Evolutionary conservation across 1,140 invertebrate genomes (phyloP), one percentile per base, ranked within the genome.

Genomic region (Zaprionus lachaisei): DNA sequence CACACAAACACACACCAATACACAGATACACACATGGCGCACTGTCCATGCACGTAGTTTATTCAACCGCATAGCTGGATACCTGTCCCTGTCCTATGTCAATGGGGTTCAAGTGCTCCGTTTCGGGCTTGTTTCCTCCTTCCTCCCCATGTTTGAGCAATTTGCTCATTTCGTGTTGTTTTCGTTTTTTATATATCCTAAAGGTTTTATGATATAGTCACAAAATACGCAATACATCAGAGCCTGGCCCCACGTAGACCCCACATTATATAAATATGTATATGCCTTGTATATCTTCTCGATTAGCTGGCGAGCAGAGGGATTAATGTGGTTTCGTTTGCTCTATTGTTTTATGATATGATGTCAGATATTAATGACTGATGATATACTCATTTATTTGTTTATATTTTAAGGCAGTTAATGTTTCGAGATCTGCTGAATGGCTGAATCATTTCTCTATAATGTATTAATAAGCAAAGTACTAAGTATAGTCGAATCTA

Each of bases 191-290:
- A 51, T 51, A 51, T 51, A 51, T 20, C 47, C 47, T 51, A 24
- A 51, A 51, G 47, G 47, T 51, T 22, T 51, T 51, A 51, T 51
- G 47, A 51, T 51, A 24, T 51, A 51, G 47, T 51, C 47, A 51
- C 47, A 12, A 51, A 51, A 51, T 51, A 51, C 17, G 47, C 47
- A 51, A 51, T 51, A 51, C 47, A 51, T 51, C 14, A 51, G 11
- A 20, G 5, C 47, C 12, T 20, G 17, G 31, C 31, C 31, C 44
- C 44, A 20, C n/a, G 1, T 9, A 20, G 17, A 51, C 20, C 17
- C 4, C 5, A 24, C 11, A 22, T 14, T 24, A 51, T 24, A 51
- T 22, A 51, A 14, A 47, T 9, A 47, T 44, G 7, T n/a, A 17
- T 47, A 9, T 47, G 41, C n/a, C n/a, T 47, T 47, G 41, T 47